Evolutionary conservation across 2,113 vertebrate genomes (phyloP).

Genomic region (Calcarius ornatus): DNA sequence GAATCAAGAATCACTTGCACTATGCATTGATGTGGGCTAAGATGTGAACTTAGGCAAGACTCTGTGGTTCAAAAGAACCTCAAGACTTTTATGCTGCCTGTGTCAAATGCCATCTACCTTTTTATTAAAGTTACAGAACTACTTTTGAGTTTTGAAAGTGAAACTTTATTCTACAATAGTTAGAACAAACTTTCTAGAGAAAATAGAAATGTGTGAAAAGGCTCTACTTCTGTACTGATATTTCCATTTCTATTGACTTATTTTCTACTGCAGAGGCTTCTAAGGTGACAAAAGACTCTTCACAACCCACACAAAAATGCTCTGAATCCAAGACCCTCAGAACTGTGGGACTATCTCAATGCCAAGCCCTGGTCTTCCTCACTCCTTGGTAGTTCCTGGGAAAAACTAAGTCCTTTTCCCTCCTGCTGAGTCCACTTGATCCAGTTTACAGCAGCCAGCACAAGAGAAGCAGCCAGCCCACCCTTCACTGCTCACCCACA

Average conservation of each 20-base stretch:
- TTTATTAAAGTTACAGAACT: neutral
- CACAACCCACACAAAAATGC: neutral
- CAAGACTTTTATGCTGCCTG: neutral
- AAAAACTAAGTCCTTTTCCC: neutral
- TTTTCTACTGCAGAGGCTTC: neutral
- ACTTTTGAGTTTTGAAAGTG: neutral
- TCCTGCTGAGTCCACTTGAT: neutral
- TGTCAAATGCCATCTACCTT: neutral
- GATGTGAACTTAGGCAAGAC: neutral
- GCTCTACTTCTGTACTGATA: neutral
- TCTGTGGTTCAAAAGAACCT: neutral
- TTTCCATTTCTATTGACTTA: neutral
- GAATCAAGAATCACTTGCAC: neutral
- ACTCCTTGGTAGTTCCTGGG: neutral
- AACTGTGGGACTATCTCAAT: neutral
- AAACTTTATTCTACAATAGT: neutral
- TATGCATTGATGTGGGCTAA: neutral
- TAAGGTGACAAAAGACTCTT: neutral
- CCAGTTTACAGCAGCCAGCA: neutral
- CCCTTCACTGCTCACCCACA: neutral
- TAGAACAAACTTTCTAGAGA: neutral
- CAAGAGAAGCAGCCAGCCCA: neutral
- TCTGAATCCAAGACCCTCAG: neutral
- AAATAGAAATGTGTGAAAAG: neutral
- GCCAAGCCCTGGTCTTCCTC: neutral